A percentile compares a stretch with the other conserved stretches of the same genome.
Conservation (phyloP, 2,888 invertebrate species). For the Drosophila bunnanda region DNA sequence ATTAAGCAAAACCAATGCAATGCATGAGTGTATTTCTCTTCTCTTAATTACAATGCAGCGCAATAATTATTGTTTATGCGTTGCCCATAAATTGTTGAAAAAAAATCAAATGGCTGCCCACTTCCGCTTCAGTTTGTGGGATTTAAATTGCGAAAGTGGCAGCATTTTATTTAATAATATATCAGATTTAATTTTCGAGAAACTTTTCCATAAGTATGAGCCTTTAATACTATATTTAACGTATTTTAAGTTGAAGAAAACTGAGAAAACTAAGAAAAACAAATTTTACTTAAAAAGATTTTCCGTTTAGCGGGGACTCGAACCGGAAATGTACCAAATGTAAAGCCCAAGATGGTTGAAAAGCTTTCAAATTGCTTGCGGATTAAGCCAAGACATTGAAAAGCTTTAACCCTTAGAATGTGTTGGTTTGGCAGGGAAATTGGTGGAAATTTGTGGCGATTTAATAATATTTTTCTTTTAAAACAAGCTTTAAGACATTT, state of each 20-base stretch:
- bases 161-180: neutral
- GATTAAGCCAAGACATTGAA: conserved; percentile 7
- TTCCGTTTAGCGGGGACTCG: conserved; percentile 47
- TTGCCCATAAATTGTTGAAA: conserved; percentile 18
- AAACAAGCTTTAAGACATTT: conserved; percentile 1
- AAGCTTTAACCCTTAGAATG: conserved; percentile 44
- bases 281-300: neutral
- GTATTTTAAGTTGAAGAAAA: neutral
- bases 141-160: conserved; percentile 3
- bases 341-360: conserved; percentile 53
- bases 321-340: conserved; percentile 57
- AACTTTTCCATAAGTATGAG: neutral
- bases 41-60: conserved; percentile 47
- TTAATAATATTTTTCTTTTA: neutral
- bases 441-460: too few species aligned
- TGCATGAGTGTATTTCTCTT: conserved; percentile 8
- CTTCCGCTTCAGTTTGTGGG: conserved; percentile 5
- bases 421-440: neutral
- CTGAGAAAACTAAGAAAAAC: neutral
- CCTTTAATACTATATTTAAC: neutral
- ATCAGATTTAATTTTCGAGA: too few species aligned
- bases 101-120: neutral
- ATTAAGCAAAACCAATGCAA: conserved; percentile 61
- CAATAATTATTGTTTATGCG: conserved; percentile 31
- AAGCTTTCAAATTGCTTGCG: conserved; percentile 43